Percentiles rank a stretch among this genome's conserved stretches.
These are phyloP conservation scores for Macrobrachium rosenbergii DNA, from an alignment of 1,140 invertebrate species.

Conservation along the genomic window DNA sequence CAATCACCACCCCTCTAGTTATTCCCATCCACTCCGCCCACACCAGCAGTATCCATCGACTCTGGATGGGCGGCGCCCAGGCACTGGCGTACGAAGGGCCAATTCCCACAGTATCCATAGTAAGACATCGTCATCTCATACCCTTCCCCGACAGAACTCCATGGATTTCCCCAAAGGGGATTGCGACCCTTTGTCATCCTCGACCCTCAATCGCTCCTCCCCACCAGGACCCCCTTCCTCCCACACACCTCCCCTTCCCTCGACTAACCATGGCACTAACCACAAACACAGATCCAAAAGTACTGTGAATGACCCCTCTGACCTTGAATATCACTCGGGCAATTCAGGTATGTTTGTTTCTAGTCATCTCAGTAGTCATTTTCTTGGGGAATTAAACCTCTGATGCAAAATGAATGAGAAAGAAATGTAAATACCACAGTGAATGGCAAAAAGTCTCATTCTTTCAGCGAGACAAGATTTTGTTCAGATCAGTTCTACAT, in stretches of 20 bases:
- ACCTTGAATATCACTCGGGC: conserved; percentile 48
- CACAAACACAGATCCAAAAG: conserved; percentile 51
- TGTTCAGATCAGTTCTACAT: too few relatives aligned
- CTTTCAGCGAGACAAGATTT: background rate
- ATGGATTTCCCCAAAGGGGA: conserved; percentile 30
- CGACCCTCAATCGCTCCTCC: conserved; percentile 23
- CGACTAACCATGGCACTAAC: conserved; percentile 43
- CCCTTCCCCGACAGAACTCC: conserved; percentile 50
- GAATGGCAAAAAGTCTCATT: background rate
- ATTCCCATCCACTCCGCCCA: conserved; percentile 48
- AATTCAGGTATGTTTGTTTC: conserved; percentile 57
- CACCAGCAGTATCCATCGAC: conserved; percentile 56
- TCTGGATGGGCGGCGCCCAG: conserved; percentile 11
- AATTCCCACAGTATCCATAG: conserved; percentile 24
- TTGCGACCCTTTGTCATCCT: background rate
- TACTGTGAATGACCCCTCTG: conserved; percentile 38
- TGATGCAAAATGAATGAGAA: conserved; percentile 36
- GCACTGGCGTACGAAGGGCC: conserved; percentile 25
- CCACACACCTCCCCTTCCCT: conserved; percentile 30
- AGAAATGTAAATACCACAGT: background rate
- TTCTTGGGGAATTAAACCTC: background rate
- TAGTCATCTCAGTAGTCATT: conserved; percentile 10
- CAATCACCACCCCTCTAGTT: conserved; percentile 17
- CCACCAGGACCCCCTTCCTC: conserved; percentile 17
- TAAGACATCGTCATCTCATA: conserved; percentile 12